Evolutionary conservation across 2,113 vertebrate genomes (phyloP).

Genomic region (Nycticorax nycticorax): DNA sequence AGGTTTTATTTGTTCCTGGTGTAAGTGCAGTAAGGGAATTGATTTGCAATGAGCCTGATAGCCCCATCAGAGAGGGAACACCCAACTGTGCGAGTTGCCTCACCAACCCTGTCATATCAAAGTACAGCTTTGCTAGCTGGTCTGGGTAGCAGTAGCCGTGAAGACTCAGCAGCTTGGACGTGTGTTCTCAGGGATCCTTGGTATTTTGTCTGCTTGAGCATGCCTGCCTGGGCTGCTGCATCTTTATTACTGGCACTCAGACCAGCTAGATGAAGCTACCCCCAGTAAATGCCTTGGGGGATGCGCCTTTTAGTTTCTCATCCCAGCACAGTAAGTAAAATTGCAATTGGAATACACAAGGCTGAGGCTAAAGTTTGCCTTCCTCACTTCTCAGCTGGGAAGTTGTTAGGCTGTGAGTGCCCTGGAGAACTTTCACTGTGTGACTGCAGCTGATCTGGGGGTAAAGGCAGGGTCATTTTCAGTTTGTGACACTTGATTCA

Average conservation of each 20-base stretch:
- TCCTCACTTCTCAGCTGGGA: accelerated
- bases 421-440: neutral
- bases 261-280: neutral
- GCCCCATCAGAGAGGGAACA: neutral
- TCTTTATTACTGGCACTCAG: neutral
- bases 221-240: neutral
- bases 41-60: neutral
- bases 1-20: neutral
- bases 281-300: accelerated
- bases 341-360: neutral
- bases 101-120: accelerated
- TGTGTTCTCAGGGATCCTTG: neutral
- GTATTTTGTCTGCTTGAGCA: neutral
- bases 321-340: neutral
- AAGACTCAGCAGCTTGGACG: neutral
- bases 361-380: neutral
- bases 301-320: neutral
- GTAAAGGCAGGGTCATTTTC: neutral
- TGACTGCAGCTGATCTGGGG: neutral
- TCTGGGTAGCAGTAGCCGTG: neutral
- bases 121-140: neutral
- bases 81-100: neutral
- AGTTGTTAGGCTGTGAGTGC: neutral
- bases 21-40: neutral
- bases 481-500: neutral